These are phyloP conservation scores for Mugil cephalus DNA, from an alignment of 2,113 vertebrate genomes.

Conservation along the genomic window DNA sequence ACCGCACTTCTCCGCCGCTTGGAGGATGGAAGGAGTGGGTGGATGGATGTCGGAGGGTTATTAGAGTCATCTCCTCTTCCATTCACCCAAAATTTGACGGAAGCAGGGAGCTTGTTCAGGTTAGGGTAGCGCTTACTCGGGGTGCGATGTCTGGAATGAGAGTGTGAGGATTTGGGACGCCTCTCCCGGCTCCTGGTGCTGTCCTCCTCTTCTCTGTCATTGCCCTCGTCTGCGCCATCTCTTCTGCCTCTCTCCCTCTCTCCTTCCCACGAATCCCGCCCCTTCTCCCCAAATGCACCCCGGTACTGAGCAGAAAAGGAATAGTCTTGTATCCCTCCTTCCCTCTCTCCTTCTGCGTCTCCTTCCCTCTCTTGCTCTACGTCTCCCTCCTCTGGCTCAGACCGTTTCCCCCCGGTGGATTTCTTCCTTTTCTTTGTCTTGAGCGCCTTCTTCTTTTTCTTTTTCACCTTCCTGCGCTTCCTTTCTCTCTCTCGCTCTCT, in stretches of 20 bases:
- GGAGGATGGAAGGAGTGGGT: slow-evolving; percentile 79
- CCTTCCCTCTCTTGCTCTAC: slow-evolving; percentile 81
- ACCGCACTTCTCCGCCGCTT: slow-evolving; percentile 82
- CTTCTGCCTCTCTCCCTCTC: slow-evolving; percentile 79
- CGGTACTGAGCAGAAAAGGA: slow-evolving; percentile 83
- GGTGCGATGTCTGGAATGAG: slow-evolving; percentile 73
- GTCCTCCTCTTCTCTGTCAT: slow-evolving; percentile 81
- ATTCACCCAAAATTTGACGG: slow-evolving; percentile 86
- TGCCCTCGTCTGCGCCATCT: slow-evolving; percentile 79
- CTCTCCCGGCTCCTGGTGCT: slow-evolving; percentile 78
- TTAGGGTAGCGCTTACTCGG: slow-evolving; percentile 83
- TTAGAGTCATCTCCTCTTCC: slow-evolving; percentile 75
- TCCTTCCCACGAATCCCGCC: slow-evolving; percentile 82
- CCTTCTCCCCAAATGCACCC: slow-evolving; percentile 80
- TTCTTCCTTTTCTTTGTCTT: slow-evolving; percentile 85
- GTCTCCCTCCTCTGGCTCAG: slow-evolving; percentile 85
- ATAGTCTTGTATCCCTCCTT: slow-evolving; percentile 81
- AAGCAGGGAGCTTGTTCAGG: slow-evolving; percentile 85
- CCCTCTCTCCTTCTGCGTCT: slow-evolving; percentile 81
- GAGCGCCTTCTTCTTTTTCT: slow-evolving; percentile 85
- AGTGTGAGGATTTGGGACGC: slow-evolving; percentile 74
- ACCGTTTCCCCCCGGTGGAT: slow-evolving; percentile 75
- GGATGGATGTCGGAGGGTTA: slow-evolving; percentile 79
- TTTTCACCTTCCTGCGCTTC: slow-evolving; percentile 84
- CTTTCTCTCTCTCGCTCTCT: slow-evolving; percentile 83